Evolutionary conservation across 2,797 vertebrate genomes (phyloP), one percentile per base, ranked within the genome.

Genomic region (Gobionotothen gibberifrons): DNA sequence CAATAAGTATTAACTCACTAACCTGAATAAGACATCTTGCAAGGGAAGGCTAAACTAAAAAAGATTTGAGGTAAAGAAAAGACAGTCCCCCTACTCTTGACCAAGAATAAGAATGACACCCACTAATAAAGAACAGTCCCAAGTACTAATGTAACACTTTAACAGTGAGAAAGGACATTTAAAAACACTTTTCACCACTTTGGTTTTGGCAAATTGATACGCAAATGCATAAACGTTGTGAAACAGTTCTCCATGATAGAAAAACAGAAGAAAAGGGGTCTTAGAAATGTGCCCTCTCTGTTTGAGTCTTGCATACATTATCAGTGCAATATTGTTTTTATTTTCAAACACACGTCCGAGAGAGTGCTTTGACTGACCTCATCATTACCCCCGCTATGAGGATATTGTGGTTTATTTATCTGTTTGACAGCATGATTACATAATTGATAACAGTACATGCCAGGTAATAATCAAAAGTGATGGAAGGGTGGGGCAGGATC

Each of bases 291-390:
- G 62, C 62, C 71, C 58, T 81, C 26, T 61, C 47, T 1, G 9
- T 39, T 49, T 52, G 67, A 80, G 70, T 75, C 29, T 72, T 71
- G 75, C 76, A 72, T 74, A 67, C 49, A 75, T 66, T 10, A 61
- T 81, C 79, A 90, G 87, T 89, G 84, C 85, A 86, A 75, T 59
- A 69, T 60, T 56, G 44, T 47, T 16, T 58, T 61, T 56, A 8
- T 60, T 53, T 42, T 52, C 21, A 74, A 51, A 29, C 59, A 80
- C 43, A 58, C 47, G 19, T 14, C 4, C 43, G 29, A 67, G 49
- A 51, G 60, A 72, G 69, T 36, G 52, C 57, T 74, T 47, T 57
- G 26, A 74, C 21, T 56, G 58, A 63, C n/a, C 9, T 58, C 12
- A 58, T 42, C 42, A 22, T 7, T 36, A 36, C 32, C 32, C 8